Evolutionary conservation across 2,888 invertebrate genomes (phyloP), one percentile per base, ranked within the genome.

Genomic region (Hetaerina titia): DNA sequence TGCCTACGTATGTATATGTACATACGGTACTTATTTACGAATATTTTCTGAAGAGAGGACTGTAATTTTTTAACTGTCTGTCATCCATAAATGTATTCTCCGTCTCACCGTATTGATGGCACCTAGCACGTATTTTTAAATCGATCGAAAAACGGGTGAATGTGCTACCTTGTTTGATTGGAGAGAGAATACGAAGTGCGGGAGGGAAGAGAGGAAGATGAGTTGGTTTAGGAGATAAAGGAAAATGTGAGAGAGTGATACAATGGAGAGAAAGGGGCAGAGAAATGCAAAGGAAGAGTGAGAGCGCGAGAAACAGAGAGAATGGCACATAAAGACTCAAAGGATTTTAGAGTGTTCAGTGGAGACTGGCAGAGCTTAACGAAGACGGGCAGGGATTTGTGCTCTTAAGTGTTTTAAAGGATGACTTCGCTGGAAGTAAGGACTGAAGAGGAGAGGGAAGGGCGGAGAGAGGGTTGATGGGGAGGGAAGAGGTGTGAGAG

Each of bases 301-400:
- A 92, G 92, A 45, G 60, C 13, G 89, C 9, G 63, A 90, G 63
- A 90, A n/a, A 11, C 19, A 13, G 64, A 92, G 90, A 92, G 92
- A 69, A 56, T 64, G 64, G 69, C 69, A 92, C 69, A 64, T 92
- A 74, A 92, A 92, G 92, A 74, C 69, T n/a, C 92, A 31, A 74
- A 92, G 69, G 92, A 19, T 92, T 92, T 92, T 74, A 92, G 64
- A 92, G 69, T 92, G 92, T 56, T 92, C 92, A 92, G 69, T 69
- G 92, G 69, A 92, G 92, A 69, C 69, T 92, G 92, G 64, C 69
- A 92, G 69, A 92, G 92, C 92, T 92, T 92, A 92, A 92, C 92
- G 92, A 92, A 92, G 92, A 92, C 69, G 92, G 92, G 92, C 92
- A 92, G 92, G 92, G 92, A 92, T 92, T 92, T 92, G 69, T 31